A percentile compares a stretch with the other conserved stretches of the same genome.
Evolutionary conservation across 2,888 invertebrate species (phyloP).

Genomic region (Amorpha juglandis): DNA sequence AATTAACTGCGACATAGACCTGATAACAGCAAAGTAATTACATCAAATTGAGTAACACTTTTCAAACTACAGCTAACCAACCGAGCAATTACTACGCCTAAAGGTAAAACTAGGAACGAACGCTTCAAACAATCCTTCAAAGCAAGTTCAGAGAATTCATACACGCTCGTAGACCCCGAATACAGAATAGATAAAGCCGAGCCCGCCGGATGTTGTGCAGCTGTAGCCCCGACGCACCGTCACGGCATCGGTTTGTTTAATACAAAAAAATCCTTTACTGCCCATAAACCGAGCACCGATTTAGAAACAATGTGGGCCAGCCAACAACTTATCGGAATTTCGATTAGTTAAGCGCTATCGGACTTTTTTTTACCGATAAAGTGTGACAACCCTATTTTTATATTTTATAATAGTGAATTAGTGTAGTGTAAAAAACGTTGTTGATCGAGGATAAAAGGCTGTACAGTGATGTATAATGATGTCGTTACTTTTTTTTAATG

Average conservation of each 20-base stretch:
- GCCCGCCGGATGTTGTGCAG: slow-evolving; percentile 67
- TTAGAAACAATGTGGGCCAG: slow-evolving; percentile 39
- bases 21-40: no score
- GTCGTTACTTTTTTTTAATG: neutral
- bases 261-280: slow-evolving; percentile 49
- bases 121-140: slow-evolving; percentile 8
- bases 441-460: neutral
- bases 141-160: slow-evolving; percentile 14
- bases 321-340: slow-evolving; percentile 45
- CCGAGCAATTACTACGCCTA: no score
- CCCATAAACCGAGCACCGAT: slow-evolving; percentile 33
- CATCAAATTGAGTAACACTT: neutral
- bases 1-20: no score
- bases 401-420: neutral
- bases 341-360: slow-evolving; percentile 57
- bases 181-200: slow-evolving; percentile 26
- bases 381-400: slow-evolving; percentile 31
- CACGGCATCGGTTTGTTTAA: slow-evolving; percentile 37
- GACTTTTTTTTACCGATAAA: slow-evolving; percentile 56
- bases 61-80: slow-evolving; percentile 7
- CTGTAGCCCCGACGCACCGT: slow-evolving; percentile 55
- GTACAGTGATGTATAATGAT: neutral
- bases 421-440: neutral
- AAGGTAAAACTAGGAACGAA: neutral
- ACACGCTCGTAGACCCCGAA: slow-evolving; percentile 14